These are phyloP conservation scores for Panagrolaimus sp. DNA, from an alignment of 1,140 invertebrate species.

Conservation along the genomic window DNA sequence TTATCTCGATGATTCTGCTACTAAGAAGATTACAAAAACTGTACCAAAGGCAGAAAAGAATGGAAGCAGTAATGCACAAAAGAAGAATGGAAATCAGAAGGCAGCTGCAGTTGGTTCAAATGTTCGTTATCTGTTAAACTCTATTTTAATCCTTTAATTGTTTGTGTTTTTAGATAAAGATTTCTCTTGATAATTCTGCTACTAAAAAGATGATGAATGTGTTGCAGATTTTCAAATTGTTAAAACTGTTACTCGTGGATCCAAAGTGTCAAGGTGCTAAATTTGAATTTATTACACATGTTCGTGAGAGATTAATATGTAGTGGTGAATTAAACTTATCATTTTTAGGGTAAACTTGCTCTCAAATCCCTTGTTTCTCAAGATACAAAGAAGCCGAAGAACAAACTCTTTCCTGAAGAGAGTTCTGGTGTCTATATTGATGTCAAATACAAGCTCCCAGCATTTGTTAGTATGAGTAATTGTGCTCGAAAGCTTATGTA, in stretches of 20 bases:
- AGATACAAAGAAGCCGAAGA: constrained; percentile 22
- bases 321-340: not conserved
- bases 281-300: constrained; percentile 87
- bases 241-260: too few species aligned
- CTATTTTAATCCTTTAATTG: too few species aligned
- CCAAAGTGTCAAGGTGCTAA: too few species aligned
- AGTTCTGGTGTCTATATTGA: constrained; percentile 14
- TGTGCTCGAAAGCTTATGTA: constrained; percentile 33
- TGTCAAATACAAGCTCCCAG: constrained; percentile 29
- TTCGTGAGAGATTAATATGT: not conserved
- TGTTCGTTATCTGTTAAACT: too few species aligned
- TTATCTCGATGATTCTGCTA: too few species aligned
- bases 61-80: too few species aligned
- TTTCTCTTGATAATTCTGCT: not conserved
- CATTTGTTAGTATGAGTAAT: constrained; percentile 17
- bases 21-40: too few species aligned
- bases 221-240: not conserved
- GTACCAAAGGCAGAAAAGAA: too few species aligned
- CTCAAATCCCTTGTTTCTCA: constrained; percentile 20
- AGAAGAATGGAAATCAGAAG: too few species aligned
- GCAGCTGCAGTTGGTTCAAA: too few species aligned
- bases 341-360: constrained; percentile 25
- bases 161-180: not conserved
- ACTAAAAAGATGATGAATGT: not conserved
- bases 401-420: constrained; percentile 33